Evolutionary conservation across 2,113 vertebrate species (phyloP).

Genomic region (Promerops cafer): DNA sequence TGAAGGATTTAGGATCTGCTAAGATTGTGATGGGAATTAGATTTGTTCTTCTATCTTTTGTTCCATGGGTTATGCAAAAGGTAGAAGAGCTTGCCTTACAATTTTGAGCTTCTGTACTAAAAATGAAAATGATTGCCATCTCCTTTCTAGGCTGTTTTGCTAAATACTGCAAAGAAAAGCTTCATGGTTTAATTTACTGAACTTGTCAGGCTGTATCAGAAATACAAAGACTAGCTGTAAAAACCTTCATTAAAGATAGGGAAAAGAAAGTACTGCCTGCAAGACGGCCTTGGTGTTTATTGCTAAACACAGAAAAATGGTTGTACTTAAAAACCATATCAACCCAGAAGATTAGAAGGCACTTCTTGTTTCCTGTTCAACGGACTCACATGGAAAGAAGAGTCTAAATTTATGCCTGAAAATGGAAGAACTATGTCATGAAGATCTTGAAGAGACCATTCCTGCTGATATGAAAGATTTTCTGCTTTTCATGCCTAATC

Average conservation of each 20-base stretch:
- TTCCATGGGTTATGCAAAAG: background rate
- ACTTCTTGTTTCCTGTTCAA: background rate
- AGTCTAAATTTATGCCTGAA: background rate
- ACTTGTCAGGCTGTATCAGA: background rate
- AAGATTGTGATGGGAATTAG: slow-evolving; percentile 6
- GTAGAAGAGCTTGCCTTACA: background rate
- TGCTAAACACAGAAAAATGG: background rate
- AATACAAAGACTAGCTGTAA: background rate
- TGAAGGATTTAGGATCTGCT: background rate
- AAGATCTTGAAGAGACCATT: background rate
- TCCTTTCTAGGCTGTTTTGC: background rate
- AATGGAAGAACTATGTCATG: background rate
- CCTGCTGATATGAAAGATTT: background rate
- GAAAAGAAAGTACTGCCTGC: background rate
- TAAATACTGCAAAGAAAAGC: background rate
- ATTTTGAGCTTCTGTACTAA: background rate
- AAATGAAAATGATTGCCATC: slow-evolving; percentile 46
- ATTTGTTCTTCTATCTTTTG: slow-evolving; percentile 49
- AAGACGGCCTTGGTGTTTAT: background rate
- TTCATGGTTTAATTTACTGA: background rate
- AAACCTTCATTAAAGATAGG: background rate
- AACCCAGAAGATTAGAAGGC: slow-evolving; percentile 7
- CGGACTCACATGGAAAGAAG: background rate
- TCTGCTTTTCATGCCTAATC: background rate
- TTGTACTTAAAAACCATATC: background rate